Evolutionary conservation across 2,797 vertebrate genomes (phyloP).

Genomic region (Sarcophilus harrisii): DNA sequence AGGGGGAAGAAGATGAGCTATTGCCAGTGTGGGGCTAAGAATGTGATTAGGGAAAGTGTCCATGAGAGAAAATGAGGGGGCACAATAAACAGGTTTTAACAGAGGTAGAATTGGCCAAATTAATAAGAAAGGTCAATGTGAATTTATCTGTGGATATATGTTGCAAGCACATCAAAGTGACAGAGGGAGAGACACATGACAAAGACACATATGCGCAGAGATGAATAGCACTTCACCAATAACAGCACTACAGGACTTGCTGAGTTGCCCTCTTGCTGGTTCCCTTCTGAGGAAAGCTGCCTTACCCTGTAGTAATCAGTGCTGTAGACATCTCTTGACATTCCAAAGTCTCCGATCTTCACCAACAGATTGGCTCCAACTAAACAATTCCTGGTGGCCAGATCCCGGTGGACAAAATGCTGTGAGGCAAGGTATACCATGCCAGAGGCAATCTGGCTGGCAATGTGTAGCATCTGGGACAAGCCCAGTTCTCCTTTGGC

Average conservation of each 20-base stretch:
- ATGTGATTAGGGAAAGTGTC: background rate
- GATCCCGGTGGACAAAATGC: constrained; percentile 98
- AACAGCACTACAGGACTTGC: background rate
- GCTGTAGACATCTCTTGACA: constrained; percentile 99
- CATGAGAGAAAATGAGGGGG: background rate
- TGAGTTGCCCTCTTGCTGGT: constrained; percentile 42
- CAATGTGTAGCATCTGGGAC: constrained; percentile 98
- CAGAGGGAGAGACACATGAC: constrained; percentile 61
- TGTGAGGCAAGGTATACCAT: constrained; percentile 99
- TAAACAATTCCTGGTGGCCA: constrained; percentile 98
- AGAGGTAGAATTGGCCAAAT: constrained; percentile 1
- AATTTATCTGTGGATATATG: background rate
- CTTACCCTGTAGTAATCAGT: constrained; percentile 99
- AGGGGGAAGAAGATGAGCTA: background rate
- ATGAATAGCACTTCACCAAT: background rate
- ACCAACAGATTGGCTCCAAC: constrained; percentile 97
- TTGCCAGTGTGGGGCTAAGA: background rate
- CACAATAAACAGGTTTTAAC: constrained; percentile 9
- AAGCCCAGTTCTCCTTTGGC: constrained; percentile 95
- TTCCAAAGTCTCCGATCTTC: constrained; percentile 99
- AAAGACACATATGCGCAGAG: constrained; percentile 56
- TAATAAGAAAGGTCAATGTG: background rate
- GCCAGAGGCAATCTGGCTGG: constrained; percentile 96
- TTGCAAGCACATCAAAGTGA: background rate
- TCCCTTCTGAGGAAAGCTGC: constrained; percentile 44